Evolutionary conservation across 2,888 invertebrate genomes (phyloP), one percentile per base, ranked within the genome.

Genomic region (Chymomyza amoena): DNA sequence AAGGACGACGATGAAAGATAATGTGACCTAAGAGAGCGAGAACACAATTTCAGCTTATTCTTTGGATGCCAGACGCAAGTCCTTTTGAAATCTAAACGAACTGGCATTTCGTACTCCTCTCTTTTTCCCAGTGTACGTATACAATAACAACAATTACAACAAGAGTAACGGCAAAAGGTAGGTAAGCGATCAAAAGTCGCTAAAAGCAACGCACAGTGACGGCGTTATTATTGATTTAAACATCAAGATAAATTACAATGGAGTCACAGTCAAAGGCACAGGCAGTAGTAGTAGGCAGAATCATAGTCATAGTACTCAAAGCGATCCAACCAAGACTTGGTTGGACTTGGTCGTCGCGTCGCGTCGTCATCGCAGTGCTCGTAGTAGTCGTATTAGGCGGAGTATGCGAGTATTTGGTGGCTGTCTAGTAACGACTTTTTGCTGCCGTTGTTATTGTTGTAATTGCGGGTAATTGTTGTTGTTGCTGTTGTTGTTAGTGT

Each of bases 211-310:
- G 80, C 79, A 82, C 73, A 72, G 70, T 78, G 84, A 84, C 78
- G 89, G 87, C 83, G 84, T 86, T 89, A 87, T 88, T 89, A 90
- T 90, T 90, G 90, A 90, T 90, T 90, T 90, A 89, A 89, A 89
- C 90, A 90, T 89, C 90, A 89, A 90, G 90, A 90, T 90, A 90
- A 88, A 89, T 88, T 87, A 79, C 90, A 89, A 80, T 79, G 79
- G 72, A 83, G 76, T 81, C 79, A 78, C 81, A 78, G 69, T 64
- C 57, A 57, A 13, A 63, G 56, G 45, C 45, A 16, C 51, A 5
- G 59, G 15, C 28, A 20, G 13, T 4, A 15, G 15, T 16, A 20
- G 13, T 4, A 15, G 61, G 36, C 36, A 61, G 59, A 36, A 52
- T 32, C 54, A 28, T 25, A 57, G 63, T 15, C 20, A 36, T 13